Evolutionary conservation across 2,888 invertebrate species (phyloP).

Genomic region (Mythimna pallens): DNA sequence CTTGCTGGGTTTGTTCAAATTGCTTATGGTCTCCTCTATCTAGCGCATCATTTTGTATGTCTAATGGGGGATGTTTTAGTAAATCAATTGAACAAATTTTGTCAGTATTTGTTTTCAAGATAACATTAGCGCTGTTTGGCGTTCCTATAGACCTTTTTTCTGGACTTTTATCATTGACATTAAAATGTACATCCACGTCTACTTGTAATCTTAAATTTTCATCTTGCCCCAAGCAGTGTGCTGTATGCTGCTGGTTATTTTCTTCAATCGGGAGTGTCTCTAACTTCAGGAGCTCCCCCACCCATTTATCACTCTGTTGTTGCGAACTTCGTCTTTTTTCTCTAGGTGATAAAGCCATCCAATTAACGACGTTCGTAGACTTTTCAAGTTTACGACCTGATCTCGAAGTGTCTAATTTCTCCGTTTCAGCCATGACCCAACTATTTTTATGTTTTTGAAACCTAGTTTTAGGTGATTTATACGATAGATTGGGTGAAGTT

Average conservation of each 20-base stretch:
- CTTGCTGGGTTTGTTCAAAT: slow-evolving; percentile 44
- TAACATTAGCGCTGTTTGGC: slow-evolving; percentile 27
- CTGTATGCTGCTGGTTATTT: slow-evolving; percentile 15
- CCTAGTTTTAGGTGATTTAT: slow-evolving; percentile 54
- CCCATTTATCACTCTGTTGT: slow-evolving; percentile 55
- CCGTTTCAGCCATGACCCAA: slow-evolving; percentile 71
- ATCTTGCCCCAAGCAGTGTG: slow-evolving; percentile 16
- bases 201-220: slow-evolving; percentile 58
- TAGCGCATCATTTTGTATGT: slow-evolving; percentile 12
- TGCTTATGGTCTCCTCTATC: slow-evolving; percentile 56
- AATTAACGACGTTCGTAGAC: slow-evolving; percentile 70
- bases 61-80: slow-evolving; percentile 17
- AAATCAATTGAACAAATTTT: slow-evolving; percentile 21
- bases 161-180: slow-evolving; percentile 42
- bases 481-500: slow-evolving; percentile 55
- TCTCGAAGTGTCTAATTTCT: slow-evolving; percentile 36
- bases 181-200: slow-evolving; percentile 67
- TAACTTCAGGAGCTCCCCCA: slow-evolving; percentile 39
- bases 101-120: slow-evolving; percentile 18
- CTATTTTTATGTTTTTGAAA: slow-evolving; percentile 69
- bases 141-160: slow-evolving; percentile 56
- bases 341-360: slow-evolving; percentile 80
- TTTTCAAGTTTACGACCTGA: slow-evolving; percentile 56
- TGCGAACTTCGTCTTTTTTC: slow-evolving; percentile 71
- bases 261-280: slow-evolving; percentile 29